Base-by-base conservation (phyloP, 2,797 vertebrate species). In the Rhinatrema bivittatum region DNA sequence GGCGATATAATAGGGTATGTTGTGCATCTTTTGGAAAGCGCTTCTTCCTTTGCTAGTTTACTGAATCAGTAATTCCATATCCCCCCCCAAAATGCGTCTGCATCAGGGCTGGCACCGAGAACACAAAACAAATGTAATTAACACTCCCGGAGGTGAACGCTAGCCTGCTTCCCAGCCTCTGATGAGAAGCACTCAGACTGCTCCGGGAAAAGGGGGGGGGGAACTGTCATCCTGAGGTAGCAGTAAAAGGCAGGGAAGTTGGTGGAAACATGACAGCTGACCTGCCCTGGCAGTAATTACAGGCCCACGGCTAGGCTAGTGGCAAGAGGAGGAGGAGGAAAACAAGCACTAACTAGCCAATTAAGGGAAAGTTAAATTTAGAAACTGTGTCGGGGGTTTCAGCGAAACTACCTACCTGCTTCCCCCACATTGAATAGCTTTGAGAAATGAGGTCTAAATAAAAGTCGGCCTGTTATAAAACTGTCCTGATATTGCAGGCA, bases 261-360 rank as follows among this genome's bases (percentile, higher is more conserved):
- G 53, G 40, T 61, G 38, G 37, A 32, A 21, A 33, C 0, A 0
- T 16, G 42, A 42, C 55, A 64, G 53, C 47, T 76, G 70, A 56
- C 60, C 56, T 27, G 47, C 42, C 52, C 60, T 43, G 48, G 60
- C 56, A 45, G 45, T 73, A 70, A 73, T 66, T 61, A 44, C 56
- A 65, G 44, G 56, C 62, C 64, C 12, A 25, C 33, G 62, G 72
- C 68, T 57, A 45, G 55, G 50, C 61, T 54, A 34, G 39, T 55
- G 62, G 58, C 42, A 49, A 56, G 32, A 44, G 21, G 36, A 46
- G 21, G 36, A 46, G 49, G 21, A 8, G 4, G 20, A 25, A 51
- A 59, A 3, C 9, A 36, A 41, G 29, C 8, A 35, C 27, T 36
- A 46, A 40, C 48, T 56, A 45, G 16, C 45, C 55, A 71, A 58